These are phyloP conservation scores for Dendronephthya gigantea DNA, from an alignment of 64 coral and sea anemone genomes.

Conservation along the genomic window DNA sequence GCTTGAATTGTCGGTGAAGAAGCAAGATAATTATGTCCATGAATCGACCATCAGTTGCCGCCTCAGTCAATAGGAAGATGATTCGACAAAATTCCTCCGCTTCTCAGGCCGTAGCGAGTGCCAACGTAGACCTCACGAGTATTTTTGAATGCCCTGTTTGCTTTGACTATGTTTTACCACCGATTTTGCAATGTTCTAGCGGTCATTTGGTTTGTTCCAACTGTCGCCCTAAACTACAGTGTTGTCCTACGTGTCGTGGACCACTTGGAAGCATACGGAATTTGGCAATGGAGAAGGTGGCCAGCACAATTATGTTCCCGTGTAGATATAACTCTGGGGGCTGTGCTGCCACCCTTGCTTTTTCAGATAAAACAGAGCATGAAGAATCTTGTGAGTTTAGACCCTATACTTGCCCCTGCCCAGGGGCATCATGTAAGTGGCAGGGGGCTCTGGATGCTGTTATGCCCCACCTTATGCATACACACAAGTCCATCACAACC, in stretches of 20 bases:
- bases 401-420: constrained; percentile 93
- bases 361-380: constrained; percentile 90
- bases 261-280: constrained; percentile 92
- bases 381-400: constrained; percentile 97
- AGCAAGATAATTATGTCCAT: background rate
- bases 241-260: constrained; percentile 95
- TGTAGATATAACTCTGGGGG: constrained; percentile 90
- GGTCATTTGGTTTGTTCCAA: constrained; percentile 96
- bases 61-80: constrained; percentile 38
- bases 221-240: constrained; percentile 90
- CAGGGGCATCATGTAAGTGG: constrained; percentile 98
- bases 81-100: constrained; percentile 23
- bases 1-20: background rate
- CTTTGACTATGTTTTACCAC: constrained; percentile 93
- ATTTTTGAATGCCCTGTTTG: constrained; percentile 98
- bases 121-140: constrained; percentile 92
- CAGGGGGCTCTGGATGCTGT: constrained; percentile 93
- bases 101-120: constrained; percentile 43
- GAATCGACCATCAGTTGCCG: constrained; percentile 45
- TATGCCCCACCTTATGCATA: constrained; percentile 98
- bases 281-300: constrained; percentile 98
- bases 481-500: constrained; percentile 97
- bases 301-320: constrained; percentile 84
- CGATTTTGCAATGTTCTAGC: constrained; percentile 93
- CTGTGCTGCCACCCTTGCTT: constrained; percentile 61